Conservation (phyloP, 2,797 vertebrate genomes). For the Enteromius mattozi region DNA sequence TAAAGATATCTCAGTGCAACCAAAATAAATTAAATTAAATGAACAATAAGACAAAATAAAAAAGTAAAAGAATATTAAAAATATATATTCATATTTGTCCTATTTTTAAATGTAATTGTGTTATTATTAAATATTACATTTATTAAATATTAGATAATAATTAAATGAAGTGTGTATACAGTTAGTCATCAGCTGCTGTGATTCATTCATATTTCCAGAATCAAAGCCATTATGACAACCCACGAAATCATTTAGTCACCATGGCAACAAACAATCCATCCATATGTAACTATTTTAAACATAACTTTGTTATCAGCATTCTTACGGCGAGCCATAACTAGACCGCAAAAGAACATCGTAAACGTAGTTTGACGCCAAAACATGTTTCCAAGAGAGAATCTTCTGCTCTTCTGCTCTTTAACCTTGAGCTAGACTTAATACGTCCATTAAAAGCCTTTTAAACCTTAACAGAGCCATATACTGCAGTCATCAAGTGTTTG, state of each 20-base stretch:
- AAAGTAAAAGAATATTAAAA: not conserved
- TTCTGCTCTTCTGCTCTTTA: not conserved
- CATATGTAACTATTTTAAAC: constrained; percentile 5
- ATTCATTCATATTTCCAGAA: constrained; percentile 1
- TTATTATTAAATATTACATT: no score
- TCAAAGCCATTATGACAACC: not conserved
- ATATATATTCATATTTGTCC: not conserved
- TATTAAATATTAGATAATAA: no score
- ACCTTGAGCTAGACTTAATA: constrained; percentile 26
- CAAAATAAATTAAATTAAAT: not conserved
- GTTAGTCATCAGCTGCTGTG: not conserved
- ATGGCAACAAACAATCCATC: not conserved
- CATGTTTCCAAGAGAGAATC: constrained; percentile 1
- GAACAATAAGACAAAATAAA: not conserved
- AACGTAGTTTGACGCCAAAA: not conserved
- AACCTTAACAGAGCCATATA: constrained; percentile 6
- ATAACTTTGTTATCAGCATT: constrained; percentile 13
- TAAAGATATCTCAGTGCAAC: no score
- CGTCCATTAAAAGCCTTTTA: constrained; percentile 14
- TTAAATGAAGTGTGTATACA: no score
- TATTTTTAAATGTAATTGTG: not conserved
- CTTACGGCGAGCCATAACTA: not conserved
- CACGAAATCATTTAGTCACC: not conserved
- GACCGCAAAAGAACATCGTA: not conserved
- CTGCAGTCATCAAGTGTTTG: not conserved